Evolutionary conservation across 2,797 vertebrate genomes (phyloP), one percentile per base, ranked within the genome.

Genomic region (Acipenser oxyrinchus): DNA sequence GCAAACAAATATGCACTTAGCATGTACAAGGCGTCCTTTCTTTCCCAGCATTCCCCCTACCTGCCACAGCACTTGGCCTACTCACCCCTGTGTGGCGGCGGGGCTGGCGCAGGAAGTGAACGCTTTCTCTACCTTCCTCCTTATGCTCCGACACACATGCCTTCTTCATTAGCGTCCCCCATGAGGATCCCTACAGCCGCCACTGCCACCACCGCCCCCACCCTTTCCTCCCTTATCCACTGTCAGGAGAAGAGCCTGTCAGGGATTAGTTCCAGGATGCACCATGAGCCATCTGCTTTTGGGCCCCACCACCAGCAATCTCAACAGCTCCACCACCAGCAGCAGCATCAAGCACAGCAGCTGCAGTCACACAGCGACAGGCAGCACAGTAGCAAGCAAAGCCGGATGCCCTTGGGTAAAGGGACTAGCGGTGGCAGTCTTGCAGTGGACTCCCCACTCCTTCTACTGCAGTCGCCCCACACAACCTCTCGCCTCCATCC

Each of bases 11-110:
- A 96, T 74, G 91, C 95, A 10, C 88, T 98, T 72, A 98, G 91
- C 79, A 98, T 98, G 95, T 99, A 98, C 83, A 99, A 99, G 91
- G 91, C 96, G 65, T 89, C 89, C 5, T 92, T 98, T 83, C 89
- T 99, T 86, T 90, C 94, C 86, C 96, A 98, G 79, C 94, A 94
- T 76, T 93, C 87, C 77, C 91, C 83, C 66, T 99, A 96, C 82
- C 88, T 99, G 78, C 90, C 95, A 0, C 96, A 98, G 84, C 95
- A 95, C 68, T 89, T 99, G 84, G 80, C 93, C 71, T 99, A 98
- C 80, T 90, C 94, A 0, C 92, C 95, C 0, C 85, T 97, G 62
- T 97, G 90, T 61, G 95, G 94, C 0, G 94, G 95, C 58, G 93
- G 81, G n/a, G 84, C 76, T 64, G 68, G 89, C 72, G 93, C 93